Conservation (phyloP, 2,797 vertebrate species). For the Chelonia mydas region DNA sequence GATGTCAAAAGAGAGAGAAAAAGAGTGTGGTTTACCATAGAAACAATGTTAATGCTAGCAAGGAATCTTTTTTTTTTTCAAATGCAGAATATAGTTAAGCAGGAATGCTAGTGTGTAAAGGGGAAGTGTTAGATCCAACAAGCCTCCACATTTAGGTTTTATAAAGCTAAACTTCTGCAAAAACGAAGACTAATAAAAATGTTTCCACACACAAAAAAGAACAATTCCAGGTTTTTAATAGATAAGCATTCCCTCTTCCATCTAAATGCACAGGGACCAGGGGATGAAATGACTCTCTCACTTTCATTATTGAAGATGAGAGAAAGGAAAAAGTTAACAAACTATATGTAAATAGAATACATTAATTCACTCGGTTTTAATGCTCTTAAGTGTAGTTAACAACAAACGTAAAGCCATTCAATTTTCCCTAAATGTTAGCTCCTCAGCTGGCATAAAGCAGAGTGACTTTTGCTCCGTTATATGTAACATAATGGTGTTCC, state of each 20-base stretch:
- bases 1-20: slow-evolving; percentile 11
- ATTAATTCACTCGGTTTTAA: neutral
- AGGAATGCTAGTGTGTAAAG: slow-evolving; percentile 51
- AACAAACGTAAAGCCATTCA: accelerated
- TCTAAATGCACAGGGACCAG: neutral
- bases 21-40: neutral
- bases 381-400: neutral
- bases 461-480: accelerated
- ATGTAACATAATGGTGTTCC: neutral
- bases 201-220: neutral
- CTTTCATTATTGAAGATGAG: neutral
- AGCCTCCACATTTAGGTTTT: neutral
- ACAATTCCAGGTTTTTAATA: neutral
- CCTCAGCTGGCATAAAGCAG: neutral
- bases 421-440: neutral
- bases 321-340: neutral
- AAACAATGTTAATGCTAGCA: neutral
- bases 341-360: neutral
- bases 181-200: neutral
- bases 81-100: slow-evolving; percentile 30
- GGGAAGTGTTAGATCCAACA: neutral
- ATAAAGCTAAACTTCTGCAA: neutral
- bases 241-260: neutral
- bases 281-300: neutral
- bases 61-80: slow-evolving; percentile 49